phyloP scores from a whole-genome alignment of 1,140 invertebrate genomes.

The Lepidurus couesii region DNA sequence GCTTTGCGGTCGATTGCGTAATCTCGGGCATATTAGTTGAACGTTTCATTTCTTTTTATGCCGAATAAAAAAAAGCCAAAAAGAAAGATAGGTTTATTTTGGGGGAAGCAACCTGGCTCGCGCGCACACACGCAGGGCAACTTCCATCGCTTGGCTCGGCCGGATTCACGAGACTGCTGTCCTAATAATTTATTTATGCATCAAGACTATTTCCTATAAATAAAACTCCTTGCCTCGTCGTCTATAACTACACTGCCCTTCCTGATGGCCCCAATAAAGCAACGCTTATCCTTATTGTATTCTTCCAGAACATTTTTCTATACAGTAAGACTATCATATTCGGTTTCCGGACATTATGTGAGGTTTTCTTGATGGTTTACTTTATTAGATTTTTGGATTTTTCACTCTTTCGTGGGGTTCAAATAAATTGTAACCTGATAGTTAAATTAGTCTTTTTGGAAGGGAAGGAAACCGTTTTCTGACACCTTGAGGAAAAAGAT shows the following conservation, averaged over 20 bases:
- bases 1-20: not conserved
- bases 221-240: not conserved
- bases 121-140: not conserved
- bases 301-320: too few relatives aligned
- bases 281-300: too few relatives aligned
- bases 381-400: too few relatives aligned
- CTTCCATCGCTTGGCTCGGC: not conserved
- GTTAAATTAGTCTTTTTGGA: not conserved
- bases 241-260: not conserved
- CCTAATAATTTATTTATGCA: slow-evolving; percentile 20
- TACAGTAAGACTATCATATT: too few relatives aligned
- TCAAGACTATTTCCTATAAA: slow-evolving; percentile 22
- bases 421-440: not conserved
- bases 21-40: not conserved
- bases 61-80: not conserved
- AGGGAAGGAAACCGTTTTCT: not conserved
- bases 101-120: not conserved
- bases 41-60: not conserved
- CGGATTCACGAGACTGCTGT: slow-evolving; percentile 17
- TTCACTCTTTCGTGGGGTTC: too few relatives aligned
- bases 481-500: not conserved
- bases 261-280: too few relatives aligned
- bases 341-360: too few relatives aligned
- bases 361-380: too few relatives aligned
- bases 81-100: not conserved